These are phyloP conservation scores for Molossus molossus DNA, from an alignment of 2,797 vertebrate species.

Conservation along the genomic window DNA sequence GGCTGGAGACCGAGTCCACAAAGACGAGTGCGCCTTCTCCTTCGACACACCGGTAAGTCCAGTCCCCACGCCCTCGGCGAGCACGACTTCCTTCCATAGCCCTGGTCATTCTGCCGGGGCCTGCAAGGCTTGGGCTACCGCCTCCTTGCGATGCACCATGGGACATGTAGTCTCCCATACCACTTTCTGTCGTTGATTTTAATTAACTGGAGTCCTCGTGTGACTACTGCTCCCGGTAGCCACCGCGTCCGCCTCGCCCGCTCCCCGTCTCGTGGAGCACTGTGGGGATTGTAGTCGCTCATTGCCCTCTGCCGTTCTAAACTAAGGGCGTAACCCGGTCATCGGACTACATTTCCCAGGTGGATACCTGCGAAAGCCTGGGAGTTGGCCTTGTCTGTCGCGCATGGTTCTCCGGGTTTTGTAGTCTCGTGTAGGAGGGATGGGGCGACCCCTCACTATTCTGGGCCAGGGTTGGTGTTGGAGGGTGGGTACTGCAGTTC, in stretches of 20 bases:
- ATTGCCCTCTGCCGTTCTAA: background rate
- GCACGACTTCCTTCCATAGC: slow-evolving; percentile 75
- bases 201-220: background rate
- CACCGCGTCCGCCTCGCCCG: background rate
- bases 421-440: slow-evolving; percentile 60
- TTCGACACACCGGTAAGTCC: slow-evolving; percentile 97
- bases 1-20: slow-evolving; percentile 98
- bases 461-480: background rate
- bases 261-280: slow-evolving; percentile 51
- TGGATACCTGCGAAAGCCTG: background rate
- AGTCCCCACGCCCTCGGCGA: slow-evolving; percentile 42
- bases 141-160: slow-evolving; percentile 26
- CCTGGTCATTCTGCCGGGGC: slow-evolving; percentile 83
- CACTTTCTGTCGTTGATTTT: background rate
- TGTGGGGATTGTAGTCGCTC: slow-evolving; percentile 79
- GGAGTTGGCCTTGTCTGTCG: slow-evolving; percentile 53
- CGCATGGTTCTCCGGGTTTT: slow-evolving; percentile 51
- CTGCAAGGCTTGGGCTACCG: slow-evolving; percentile 76
- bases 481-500: background rate
- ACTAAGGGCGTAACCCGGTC: background rate
- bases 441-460: slow-evolving; percentile 68
- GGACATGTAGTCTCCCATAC: slow-evolving; percentile 57
- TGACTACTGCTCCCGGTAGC: slow-evolving; percentile 77
- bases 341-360: slow-evolving; percentile 79
- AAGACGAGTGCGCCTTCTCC: slow-evolving; percentile 99